phyloP scores from a whole-genome alignment of 2,113 vertebrate genomes.

The Thamnophis sirtalis region DNA sequence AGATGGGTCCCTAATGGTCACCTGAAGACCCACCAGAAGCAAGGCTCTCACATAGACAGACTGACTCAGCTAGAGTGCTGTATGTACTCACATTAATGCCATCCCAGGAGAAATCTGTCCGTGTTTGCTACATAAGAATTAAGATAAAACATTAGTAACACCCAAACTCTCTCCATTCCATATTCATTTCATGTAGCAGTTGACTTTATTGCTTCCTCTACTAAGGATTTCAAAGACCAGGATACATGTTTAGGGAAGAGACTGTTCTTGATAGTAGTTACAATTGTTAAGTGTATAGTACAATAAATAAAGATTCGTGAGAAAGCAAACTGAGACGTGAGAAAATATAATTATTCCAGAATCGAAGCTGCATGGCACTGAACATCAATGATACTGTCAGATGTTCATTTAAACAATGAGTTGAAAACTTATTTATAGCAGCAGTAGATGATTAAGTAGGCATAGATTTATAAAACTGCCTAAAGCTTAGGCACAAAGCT shows the following conservation, averaged over 20 bases:
- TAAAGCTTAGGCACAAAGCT: background rate
- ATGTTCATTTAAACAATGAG: background rate
- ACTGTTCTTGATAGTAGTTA: background rate
- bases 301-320: background rate
- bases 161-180: background rate
- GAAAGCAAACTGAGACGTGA: background rate
- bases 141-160: conserved; percentile 15
- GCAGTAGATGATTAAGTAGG: background rate
- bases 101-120: conserved; percentile 98
- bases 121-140: conserved; percentile 85
- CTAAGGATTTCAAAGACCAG: background rate
- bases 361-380: background rate
- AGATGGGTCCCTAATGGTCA: background rate
- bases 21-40: background rate
- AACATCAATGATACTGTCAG: background rate
- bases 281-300: background rate
- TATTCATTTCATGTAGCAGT: background rate
- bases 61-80: background rate
- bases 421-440: conserved; percentile 6
- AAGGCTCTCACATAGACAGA: background rate
- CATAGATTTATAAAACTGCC: background rate
- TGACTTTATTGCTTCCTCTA: background rate
- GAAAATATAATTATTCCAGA: background rate
- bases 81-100: conserved; percentile 94
- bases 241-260: background rate